A percentile compares a stretch with the other conserved stretches of the same genome.
Conservation (phyloP, 2,888 invertebrate species). For the Drosophila ustulata region DNA sequence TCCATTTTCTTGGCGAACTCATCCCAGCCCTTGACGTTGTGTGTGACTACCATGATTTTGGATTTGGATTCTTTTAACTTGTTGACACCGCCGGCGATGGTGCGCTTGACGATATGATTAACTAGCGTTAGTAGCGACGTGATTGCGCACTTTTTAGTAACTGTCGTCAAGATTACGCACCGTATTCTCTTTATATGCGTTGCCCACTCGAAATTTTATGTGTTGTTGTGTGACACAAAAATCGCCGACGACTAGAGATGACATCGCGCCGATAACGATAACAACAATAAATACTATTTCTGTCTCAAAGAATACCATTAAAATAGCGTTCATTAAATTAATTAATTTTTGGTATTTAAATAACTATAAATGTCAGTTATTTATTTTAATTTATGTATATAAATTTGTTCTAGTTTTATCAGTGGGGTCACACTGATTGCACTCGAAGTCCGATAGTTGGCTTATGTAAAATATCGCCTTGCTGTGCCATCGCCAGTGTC, state of each 20-base stretch:
- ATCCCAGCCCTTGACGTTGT: conserved; percentile 84
- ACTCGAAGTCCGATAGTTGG: not conserved
- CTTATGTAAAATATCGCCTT: conserved; percentile 46
- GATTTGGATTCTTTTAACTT: conserved; percentile 35
- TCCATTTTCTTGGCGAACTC: conserved; percentile 84
- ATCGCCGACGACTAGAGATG: conserved; percentile 9
- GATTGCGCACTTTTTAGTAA: conserved; percentile 57
- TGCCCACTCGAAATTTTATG: conserved; percentile 14
- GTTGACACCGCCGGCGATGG: conserved; percentile 43
- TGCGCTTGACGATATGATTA: conserved; percentile 60
- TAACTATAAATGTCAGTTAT: too few species aligned
- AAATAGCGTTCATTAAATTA: too few species aligned
- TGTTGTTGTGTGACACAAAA: conserved; percentile 25
- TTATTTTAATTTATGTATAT: too few species aligned
- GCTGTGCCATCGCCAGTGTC: conserved; percentile 23
- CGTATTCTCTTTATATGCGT: conserved; percentile 28
- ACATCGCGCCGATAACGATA: too few species aligned
- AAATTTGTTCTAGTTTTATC: too few species aligned
- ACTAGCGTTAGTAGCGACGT: conserved; percentile 54
- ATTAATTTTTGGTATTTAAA: too few species aligned
- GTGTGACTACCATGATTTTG: conserved; percentile 83
- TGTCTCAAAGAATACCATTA: too few species aligned
- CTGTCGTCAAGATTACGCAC: conserved; percentile 38
- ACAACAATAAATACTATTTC: too few species aligned
- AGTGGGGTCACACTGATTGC: not conserved